Base-by-base conservation (phyloP, 2,797 vertebrate genomes). In the Protosalanx chinensis region DNA sequence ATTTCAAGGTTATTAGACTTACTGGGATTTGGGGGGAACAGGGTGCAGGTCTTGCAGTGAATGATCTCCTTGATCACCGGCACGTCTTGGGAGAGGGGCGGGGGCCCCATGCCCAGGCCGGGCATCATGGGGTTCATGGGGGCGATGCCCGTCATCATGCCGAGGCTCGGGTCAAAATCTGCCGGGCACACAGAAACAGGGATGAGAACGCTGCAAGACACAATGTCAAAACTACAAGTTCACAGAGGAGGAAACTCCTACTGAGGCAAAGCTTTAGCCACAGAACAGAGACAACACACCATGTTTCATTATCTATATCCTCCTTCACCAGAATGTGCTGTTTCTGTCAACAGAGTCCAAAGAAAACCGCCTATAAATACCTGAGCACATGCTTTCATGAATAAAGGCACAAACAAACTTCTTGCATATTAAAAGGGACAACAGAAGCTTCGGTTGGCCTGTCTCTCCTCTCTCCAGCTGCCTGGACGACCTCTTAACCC, bases 11-110 rank as follows among this genome's bases (percentile, higher is more conserved):
- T 32, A 32, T 20, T 15, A 62, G 75, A 86, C 88, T 96, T 94
- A 98, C 96, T 96, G 86, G 96, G 96, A 87, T 98, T 97, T 4
- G 96, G 93, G 2, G 96, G 97, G 75, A 98, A 98, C 71, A 98
- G 94, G 0, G 96, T 98, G 90, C 96, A 98, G 91, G 89, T 98
- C 87, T 97, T 97, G 93, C 96, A 98, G 88, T 98, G 97, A 82
- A 98, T 96, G 87, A 98, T 98, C 91, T 98, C 97, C 84, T 98
- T 98, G 33, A 93, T 85, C 3, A 96, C 88, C 0, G 96, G 95
- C 81, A 97, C 75, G 67, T 98, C 96, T 37, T 96, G 95, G 16
- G 94, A 94, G 78, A 96, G 91, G 37, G 93, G 91, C 4, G 93
- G 91, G 0, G 95, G 95, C 33, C 95, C 93, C 41, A 98, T 95